Evolutionary conservation across 1,140 invertebrate genomes (phyloP).

Genomic region (Leptinotarsa undecemlineata): DNA sequence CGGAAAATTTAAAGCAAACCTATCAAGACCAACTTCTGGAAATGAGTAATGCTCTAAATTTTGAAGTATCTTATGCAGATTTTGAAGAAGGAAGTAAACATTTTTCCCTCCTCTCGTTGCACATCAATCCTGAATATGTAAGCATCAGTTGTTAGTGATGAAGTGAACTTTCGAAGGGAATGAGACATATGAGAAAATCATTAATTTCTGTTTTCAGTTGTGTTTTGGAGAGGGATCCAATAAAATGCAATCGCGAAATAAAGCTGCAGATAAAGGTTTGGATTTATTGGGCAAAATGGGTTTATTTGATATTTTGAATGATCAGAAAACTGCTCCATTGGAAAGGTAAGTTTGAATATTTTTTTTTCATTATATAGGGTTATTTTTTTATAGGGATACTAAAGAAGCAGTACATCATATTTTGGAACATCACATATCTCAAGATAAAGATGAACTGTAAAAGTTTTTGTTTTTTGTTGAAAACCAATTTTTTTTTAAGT

Average conservation of each 20-base stretch:
- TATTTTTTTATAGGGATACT: constrained; percentile 23
- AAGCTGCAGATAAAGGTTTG: constrained; percentile 38
- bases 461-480: not conserved
- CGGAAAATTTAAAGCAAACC: constrained; percentile 27
- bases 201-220: constrained; percentile 35
- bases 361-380: no score
- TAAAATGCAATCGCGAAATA: constrained; percentile 35
- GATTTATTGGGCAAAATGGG: constrained; percentile 41
- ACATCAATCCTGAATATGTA: constrained; percentile 39
- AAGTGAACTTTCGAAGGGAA: not conserved
- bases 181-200: not conserved
- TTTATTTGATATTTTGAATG: constrained; percentile 34
- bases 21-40: constrained; percentile 36
- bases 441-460: constrained; percentile 16
- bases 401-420: constrained; percentile 15
- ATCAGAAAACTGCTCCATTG: constrained; percentile 17
- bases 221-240: constrained; percentile 42
- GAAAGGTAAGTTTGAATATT: constrained; percentile 55
- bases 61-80: constrained; percentile 37
- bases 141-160: constrained; percentile 8
- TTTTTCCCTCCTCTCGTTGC: constrained; percentile 37
- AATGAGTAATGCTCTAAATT: constrained; percentile 37
- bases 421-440: constrained; percentile 3
- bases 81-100: constrained; percentile 33
- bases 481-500: no score